Evolutionary conservation across 1,140 invertebrate species (phyloP).

Genomic region (Dufourea novaeangliae): DNA sequence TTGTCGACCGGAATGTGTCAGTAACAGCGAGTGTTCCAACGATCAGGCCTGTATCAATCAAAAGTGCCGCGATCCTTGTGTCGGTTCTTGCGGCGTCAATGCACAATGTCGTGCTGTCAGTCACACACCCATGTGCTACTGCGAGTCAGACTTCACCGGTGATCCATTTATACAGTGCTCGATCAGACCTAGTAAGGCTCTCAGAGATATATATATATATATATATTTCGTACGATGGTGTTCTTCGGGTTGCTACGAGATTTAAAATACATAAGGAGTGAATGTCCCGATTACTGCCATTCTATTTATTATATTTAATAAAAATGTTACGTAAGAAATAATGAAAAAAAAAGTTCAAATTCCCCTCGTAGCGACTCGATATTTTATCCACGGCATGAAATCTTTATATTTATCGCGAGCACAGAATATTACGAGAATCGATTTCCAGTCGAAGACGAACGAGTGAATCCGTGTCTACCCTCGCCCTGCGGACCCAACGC

Average conservation of each 20-base stretch:
- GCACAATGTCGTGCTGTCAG: constrained; percentile 85
- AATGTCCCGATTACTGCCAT: no score
- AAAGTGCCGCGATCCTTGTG: constrained; percentile 87
- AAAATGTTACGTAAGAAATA: no score
- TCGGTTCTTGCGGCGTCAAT: constrained; percentile 85
- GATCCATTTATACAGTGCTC: constrained; percentile 84
- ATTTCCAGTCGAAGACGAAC: constrained; percentile 24
- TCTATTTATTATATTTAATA: no score
- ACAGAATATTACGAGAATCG: background rate
- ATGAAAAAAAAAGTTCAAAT: no score
- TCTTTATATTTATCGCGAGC: background rate
- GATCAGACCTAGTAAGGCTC: constrained; percentile 79
- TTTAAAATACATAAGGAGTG: no score
- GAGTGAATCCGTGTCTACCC: constrained; percentile 83
- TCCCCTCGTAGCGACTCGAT: background rate
- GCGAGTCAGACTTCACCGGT: constrained; percentile 83
- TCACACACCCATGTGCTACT: constrained; percentile 85
- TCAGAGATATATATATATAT: no score
- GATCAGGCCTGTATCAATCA: constrained; percentile 86
- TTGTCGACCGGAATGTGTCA: constrained; percentile 83
- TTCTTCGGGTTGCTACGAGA: no score
- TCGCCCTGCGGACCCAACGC: constrained; percentile 83
- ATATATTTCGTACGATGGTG: no score
- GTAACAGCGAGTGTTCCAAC: constrained; percentile 85
- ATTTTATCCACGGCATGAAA: background rate